These are phyloP conservation scores for Volucella zonaria DNA, from an alignment of 2,888 invertebrate species.

Conservation along the genomic window DNA sequence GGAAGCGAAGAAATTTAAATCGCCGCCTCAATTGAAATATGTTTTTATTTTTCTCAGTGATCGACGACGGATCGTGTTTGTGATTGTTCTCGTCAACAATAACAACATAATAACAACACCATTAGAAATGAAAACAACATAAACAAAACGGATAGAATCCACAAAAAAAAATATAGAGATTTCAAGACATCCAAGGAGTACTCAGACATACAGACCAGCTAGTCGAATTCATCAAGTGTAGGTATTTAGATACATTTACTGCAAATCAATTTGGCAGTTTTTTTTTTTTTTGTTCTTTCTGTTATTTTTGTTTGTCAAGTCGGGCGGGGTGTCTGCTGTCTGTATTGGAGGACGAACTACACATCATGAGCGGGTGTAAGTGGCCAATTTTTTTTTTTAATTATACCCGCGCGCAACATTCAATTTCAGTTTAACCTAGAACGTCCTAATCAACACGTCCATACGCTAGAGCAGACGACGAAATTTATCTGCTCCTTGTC, in stretches of 20 bases:
- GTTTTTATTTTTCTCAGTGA: constrained; percentile 43
- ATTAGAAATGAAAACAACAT: constrained; percentile 30
- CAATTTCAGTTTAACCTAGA: constrained; percentile 61
- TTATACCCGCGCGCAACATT: constrained; percentile 42
- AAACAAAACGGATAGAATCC: constrained; percentile 43
- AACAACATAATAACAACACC: constrained; percentile 31
- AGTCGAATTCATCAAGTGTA: constrained; percentile 34
- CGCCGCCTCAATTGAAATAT: constrained; percentile 28
- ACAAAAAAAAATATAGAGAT: constrained; percentile 5
- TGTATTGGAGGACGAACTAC: constrained; percentile 43
- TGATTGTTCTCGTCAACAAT: constrained; percentile 43
- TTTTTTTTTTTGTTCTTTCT: constrained; percentile 58
- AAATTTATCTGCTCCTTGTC: constrained; percentile 9
- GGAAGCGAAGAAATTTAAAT: neutral
- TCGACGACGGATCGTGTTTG: constrained; percentile 27
- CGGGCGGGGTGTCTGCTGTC: constrained; percentile 36
- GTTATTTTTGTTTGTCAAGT: constrained; percentile 31
- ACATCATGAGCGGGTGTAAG: constrained; percentile 44
- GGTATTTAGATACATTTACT: constrained; percentile 55
- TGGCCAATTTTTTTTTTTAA: constrained; percentile 46
- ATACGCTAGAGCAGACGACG: neutral
- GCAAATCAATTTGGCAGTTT: constrained; percentile 42
- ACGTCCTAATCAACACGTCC: constrained; percentile 41
- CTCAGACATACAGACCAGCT: constrained; percentile 3
- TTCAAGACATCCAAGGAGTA: constrained; percentile 28